Base-by-base conservation (phyloP, 2,888 invertebrate genomes). In the Dorcus parallelipipedus region DNA sequence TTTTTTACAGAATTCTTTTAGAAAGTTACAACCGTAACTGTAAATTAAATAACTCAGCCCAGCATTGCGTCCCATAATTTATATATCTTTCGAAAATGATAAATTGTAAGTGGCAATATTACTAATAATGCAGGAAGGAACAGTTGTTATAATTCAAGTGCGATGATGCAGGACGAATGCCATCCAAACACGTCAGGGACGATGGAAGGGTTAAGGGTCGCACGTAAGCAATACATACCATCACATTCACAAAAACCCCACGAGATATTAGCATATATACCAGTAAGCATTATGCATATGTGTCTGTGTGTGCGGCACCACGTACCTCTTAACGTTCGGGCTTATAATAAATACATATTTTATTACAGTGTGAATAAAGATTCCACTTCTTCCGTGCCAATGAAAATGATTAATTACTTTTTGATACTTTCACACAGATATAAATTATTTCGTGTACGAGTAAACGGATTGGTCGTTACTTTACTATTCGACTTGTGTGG, bases 341-440 rank as follows among this genome's bases (percentile, higher is more conserved):
- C 64, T 63, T 66, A 67, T 63, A 67, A 67, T 67, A 60, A 62
- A 65, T 67, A 67, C 66, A 68, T 67, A 67, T 67, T 68, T 67
- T 67, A 67, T 67, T 65, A 61, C 63, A 51, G 58, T 64, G 65
- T 54, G 66, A 64, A 65, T 65, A 60, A 62, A 60, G 63, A 66
- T 61, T 64, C 64, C 60, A 64, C 64, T 64, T 48, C 49, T 52
- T 54, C 49, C 54, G 45, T 56, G 49, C 57, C 61, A 62, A 64
- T 64, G 59, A 58, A 42, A 54, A 61, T 66, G 68, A 68, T 68
- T 68, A 68, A 68, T 68, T 68, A 63, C 53, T 61, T 56, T 68
- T 68, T 68, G 67, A 68, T 68, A 65, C 64, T 68, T 67, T 68
- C 68, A 66, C 66, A 54, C 64, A 61, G 60, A 62, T 55, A 67